Conservation (phyloP, 2,797 vertebrate species). For the Monodelphis domestica region DNA sequence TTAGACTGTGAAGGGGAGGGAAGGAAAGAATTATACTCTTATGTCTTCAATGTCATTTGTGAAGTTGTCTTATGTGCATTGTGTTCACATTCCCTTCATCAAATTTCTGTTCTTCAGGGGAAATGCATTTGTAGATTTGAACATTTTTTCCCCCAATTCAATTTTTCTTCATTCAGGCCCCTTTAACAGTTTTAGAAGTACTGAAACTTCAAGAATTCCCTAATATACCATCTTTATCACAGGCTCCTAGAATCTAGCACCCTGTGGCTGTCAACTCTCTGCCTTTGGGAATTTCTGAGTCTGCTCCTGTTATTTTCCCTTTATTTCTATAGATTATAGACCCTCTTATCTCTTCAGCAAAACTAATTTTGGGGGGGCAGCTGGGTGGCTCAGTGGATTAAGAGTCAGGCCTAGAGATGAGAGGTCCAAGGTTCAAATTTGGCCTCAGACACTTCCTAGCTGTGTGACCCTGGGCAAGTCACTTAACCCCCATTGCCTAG, state of each 20-base stretch:
- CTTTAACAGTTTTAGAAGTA: not conserved
- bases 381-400: no score
- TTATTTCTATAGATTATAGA: not conserved
- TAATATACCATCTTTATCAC: not conserved
- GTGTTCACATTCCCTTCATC: not conserved
- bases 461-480: no score
- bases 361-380: no score
- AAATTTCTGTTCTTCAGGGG: not conserved
- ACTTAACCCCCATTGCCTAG: no score
- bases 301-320: not conserved
- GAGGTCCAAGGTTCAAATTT: no score
- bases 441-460: no score
- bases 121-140: not conserved
- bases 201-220: not conserved
- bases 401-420: no score
- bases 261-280: not conserved
- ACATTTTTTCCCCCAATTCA: not conserved
- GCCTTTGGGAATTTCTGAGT: not conserved
- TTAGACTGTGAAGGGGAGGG: not conserved
- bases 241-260: not conserved
- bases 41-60: not conserved
- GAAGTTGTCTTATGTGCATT: not conserved
- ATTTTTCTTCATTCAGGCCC: no score
- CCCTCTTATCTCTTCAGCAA: not conserved
- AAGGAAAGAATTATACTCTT: not conserved